phyloP scores from a whole-genome alignment of 2,113 vertebrate genomes.

The Acrocephalus arundinaceus region DNA sequence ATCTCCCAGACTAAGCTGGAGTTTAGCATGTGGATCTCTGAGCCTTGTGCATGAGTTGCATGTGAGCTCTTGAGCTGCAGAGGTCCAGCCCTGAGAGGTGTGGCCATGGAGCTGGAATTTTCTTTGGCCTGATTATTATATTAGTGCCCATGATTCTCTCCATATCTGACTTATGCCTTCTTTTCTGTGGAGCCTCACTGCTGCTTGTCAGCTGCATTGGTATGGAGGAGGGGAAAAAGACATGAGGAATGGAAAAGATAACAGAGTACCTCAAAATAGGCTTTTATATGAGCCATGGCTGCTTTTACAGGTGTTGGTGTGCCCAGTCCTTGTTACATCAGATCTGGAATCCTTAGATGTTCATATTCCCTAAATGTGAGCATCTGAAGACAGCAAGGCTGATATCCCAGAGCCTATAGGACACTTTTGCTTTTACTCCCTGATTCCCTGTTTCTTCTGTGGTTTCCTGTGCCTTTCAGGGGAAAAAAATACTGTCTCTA shows the following conservation, averaged over 20 bases:
- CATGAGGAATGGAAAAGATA: neutral
- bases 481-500: neutral
- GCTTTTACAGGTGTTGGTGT: neutral
- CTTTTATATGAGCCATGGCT: neutral
- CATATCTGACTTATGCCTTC: neutral
- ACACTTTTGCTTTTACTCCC: neutral
- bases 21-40: slow-evolving; percentile 37
- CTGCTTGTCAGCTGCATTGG: neutral
- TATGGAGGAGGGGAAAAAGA: neutral
- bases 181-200: neutral
- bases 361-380: neutral
- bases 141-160: neutral
- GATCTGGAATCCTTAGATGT: neutral
- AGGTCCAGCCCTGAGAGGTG: neutral
- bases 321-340: neutral
- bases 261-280: neutral
- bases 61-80: slow-evolving; percentile 19
- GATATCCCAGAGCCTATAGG: neutral
- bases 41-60: slow-evolving; percentile 54
- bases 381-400: neutral
- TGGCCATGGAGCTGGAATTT: neutral
- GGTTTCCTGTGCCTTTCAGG: neutral
- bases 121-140: neutral
- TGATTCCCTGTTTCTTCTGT: neutral
- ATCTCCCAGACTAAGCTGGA: neutral